These are phyloP conservation scores for Heliconius cydno DNA, from an alignment of 2,888 invertebrate genomes.

Conservation along the genomic window DNA sequence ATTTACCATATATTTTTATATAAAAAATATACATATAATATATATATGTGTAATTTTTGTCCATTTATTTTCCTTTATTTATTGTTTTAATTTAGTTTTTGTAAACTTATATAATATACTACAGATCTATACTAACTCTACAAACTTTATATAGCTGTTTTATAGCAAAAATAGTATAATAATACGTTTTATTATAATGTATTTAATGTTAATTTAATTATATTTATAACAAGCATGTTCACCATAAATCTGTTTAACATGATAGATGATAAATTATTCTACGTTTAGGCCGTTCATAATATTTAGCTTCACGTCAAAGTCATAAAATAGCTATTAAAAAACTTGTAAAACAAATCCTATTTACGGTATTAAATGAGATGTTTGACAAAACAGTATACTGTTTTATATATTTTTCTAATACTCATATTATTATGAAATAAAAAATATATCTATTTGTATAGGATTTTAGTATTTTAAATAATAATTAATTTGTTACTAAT, in stretches of 20 bases:
- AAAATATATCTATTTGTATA: not conserved
- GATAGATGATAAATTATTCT: slow-evolving; percentile 19
- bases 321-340: slow-evolving; percentile 27
- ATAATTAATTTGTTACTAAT: no score
- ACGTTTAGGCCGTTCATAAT: slow-evolving; percentile 21
- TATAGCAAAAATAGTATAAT: not conserved
- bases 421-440: not conserved
- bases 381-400: slow-evolving; percentile 15
- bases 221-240: slow-evolving; percentile 15
- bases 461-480: no score
- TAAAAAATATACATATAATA: not conserved
- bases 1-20: not conserved
- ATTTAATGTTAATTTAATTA: slow-evolving; percentile 2
- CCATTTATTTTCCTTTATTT: not conserved
- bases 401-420: not conserved
- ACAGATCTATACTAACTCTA: not conserved
- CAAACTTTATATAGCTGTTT: not conserved
- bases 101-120: not conserved
- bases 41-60: not conserved
- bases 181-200: not conserved
- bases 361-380: not conserved
- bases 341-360: slow-evolving; percentile 16
- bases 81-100: not conserved
- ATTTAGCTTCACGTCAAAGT: slow-evolving; percentile 25
- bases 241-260: slow-evolving; percentile 24